Percentiles rank a stretch among this genome's conserved stretches.
phyloP scores from a whole-genome alignment of 2,888 invertebrate genomes.

The Sialis lutaria region DNA sequence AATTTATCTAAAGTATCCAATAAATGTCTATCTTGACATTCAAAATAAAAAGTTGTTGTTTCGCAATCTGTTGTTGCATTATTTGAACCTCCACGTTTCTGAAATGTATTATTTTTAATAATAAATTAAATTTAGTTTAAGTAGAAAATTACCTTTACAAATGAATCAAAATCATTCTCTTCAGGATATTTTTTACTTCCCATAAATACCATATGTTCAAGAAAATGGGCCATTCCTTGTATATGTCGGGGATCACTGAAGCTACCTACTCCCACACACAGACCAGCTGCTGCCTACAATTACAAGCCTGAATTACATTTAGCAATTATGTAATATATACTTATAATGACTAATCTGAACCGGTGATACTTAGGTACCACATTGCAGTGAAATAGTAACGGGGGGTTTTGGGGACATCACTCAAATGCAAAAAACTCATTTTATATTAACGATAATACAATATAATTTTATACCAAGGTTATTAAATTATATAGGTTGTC shows the following conservation, averaged over 20 bases:
- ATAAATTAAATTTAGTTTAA: neutral
- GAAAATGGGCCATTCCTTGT: conserved; percentile 69
- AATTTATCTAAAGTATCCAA: conserved; percentile 66
- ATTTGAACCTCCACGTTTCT: conserved; percentile 68
- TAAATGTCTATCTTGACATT: conserved; percentile 65
- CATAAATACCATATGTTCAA: conserved; percentile 92
- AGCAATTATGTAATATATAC: too few relatives aligned
- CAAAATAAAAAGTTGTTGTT: conserved; percentile 76
- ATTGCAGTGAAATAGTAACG: too few relatives aligned
- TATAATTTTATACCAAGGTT: too few relatives aligned
- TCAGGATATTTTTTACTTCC: conserved; percentile 76
- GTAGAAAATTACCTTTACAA: conserved; percentile 37
- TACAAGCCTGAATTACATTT: neutral
- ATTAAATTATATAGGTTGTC: too few relatives aligned
- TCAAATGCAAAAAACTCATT: too few relatives aligned
- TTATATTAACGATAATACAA: too few relatives aligned
- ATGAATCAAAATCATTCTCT: conserved; percentile 73
- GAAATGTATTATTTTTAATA: conserved; percentile 12
- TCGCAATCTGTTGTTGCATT: conserved; percentile 83
- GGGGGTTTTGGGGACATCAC: too few relatives aligned
- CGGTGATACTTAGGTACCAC: too few relatives aligned
- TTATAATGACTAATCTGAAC: too few relatives aligned
- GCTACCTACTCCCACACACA: conserved; percentile 59
- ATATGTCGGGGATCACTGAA: conserved; percentile 63
- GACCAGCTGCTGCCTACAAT: conserved; percentile 50